phyloP scores from a whole-genome alignment of 2,797 vertebrate genomes.

The Agapornis canus region DNA sequence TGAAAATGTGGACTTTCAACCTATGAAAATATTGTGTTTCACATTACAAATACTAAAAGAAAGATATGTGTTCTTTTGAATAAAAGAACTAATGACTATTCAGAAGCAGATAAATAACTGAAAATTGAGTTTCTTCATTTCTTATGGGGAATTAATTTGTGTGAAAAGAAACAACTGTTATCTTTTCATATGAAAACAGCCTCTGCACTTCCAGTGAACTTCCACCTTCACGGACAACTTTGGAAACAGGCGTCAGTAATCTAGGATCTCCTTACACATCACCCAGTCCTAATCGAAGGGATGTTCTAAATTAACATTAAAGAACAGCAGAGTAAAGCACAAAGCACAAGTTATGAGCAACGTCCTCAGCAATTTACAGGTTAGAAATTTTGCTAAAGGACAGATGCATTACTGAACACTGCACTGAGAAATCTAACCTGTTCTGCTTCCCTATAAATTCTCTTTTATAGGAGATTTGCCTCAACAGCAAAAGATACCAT shows the following conservation, averaged over 20 bases:
- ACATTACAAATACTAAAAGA: background rate
- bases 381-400: background rate
- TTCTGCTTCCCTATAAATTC: background rate
- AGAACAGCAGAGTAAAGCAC: background rate
- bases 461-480: constrained; percentile 24
- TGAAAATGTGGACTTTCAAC: background rate
- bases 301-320: background rate
- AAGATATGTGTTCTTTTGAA: background rate
- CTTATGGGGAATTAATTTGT: background rate
- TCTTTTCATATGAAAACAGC: background rate
- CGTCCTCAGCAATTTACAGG: background rate
- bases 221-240: background rate
- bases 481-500: background rate
- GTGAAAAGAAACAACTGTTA: background rate
- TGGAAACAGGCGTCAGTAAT: background rate
- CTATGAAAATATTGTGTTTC: background rate
- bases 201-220: background rate
- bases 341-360: background rate
- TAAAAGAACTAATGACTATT: background rate
- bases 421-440: background rate
- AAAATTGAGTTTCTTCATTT: background rate
- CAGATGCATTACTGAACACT: background rate
- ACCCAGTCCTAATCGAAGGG: background rate
- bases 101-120: background rate
- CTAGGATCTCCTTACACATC: background rate